A percentile compares a stretch with the other conserved stretches of the same genome.
Conservation (phyloP, 1,140 invertebrate genomes). For the Phocides pigmalion region DNA sequence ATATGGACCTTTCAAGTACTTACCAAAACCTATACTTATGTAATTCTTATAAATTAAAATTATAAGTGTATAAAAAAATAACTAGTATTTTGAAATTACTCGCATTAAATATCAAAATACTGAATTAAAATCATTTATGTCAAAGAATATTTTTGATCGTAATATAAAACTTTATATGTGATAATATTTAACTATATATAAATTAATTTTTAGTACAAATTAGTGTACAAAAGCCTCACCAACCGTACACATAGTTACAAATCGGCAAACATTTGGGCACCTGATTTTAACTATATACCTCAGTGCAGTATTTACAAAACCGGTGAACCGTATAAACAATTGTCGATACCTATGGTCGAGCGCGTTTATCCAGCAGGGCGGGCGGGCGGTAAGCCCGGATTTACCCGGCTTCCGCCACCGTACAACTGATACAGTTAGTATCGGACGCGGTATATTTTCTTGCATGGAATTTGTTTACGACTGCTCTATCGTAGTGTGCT, state of each 20-base stretch:
- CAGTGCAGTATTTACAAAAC: constrained; percentile 8
- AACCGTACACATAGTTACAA: not conserved
- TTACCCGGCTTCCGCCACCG: constrained; percentile 51
- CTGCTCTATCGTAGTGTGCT: not conserved
- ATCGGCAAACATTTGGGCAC: not conserved
- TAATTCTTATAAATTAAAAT: no score
- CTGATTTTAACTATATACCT: not conserved
- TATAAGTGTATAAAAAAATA: no score
- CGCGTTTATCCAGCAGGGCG: constrained; percentile 23
- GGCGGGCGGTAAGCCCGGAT: constrained; percentile 53
- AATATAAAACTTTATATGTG: no score
- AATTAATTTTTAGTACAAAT: no score
- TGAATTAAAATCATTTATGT: no score
- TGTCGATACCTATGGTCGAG: constrained; percentile 28
- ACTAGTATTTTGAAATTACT: no score
- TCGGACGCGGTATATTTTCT: constrained; percentile 24
- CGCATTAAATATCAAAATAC: no score
- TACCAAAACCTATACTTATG: no score
- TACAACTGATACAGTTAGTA: constrained; percentile 45
- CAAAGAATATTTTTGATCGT: no score
- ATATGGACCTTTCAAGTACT: no score
- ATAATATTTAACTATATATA: no score
- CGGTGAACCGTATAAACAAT: constrained; percentile 27
- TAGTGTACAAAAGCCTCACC: no score
- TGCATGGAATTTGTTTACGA: constrained; percentile 14